Percentiles rank a stretch among this genome's conserved stretches.
phyloP scores from a whole-genome alignment of 2,888 invertebrate species.

The Lepidocyrtoides sp. region DNA sequence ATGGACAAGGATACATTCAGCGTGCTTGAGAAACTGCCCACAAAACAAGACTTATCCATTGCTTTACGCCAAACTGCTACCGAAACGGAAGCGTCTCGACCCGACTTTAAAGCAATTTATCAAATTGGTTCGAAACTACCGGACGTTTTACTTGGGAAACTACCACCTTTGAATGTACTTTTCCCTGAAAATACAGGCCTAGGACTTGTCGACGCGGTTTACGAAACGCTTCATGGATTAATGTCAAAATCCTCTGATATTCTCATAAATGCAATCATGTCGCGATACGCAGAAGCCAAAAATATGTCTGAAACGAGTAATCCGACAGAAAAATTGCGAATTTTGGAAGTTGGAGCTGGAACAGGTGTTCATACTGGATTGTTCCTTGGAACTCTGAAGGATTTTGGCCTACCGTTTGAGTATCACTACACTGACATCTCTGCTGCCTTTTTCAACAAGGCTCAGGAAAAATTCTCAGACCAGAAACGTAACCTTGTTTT shows the following conservation, averaged over 20 bases:
- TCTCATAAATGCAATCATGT: background rate
- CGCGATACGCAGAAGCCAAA: background rate
- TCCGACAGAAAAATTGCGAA: background rate
- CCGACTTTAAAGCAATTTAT: slow-evolving; percentile 18
- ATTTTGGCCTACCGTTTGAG: background rate
- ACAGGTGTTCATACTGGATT: slow-evolving; percentile 44
- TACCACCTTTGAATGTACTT: background rate
- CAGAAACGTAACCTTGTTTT: background rate
- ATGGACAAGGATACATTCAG: background rate
- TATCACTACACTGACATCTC: slow-evolving; percentile 66
- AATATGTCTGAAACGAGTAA: background rate
- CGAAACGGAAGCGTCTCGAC: background rate
- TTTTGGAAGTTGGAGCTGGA: slow-evolving; percentile 70
- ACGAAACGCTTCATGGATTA: background rate
- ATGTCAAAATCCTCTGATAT: background rate
- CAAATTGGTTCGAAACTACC: slow-evolving; percentile 29
- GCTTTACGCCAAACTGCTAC: background rate
- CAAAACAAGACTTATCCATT: background rate
- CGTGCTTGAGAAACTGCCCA: background rate
- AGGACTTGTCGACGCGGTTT: background rate
- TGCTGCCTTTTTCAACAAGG: slow-evolving; percentile 47
- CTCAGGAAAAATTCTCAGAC: slow-evolving; percentile 40
- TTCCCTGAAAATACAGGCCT: slow-evolving; percentile 49
- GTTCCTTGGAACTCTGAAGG: background rate
- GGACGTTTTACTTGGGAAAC: slow-evolving; percentile 29